phyloP scores from a whole-genome alignment of 92 coral and sea anemone genomes.

The Phenganax stokvisi region DNA sequence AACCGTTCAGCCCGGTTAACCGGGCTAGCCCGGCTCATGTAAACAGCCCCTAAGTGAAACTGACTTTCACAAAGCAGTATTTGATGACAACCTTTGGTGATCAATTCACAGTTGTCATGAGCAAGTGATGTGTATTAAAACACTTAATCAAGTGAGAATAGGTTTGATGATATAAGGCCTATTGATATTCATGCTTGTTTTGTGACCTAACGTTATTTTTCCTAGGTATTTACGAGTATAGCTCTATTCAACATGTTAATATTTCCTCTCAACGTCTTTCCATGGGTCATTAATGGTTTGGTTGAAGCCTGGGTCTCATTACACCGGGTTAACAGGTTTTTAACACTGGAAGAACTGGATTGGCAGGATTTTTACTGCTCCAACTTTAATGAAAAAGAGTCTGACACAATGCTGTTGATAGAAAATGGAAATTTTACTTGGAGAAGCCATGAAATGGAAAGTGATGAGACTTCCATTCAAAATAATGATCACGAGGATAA shows the following conservation, averaged over 20 bases:
- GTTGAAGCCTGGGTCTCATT: conserved; percentile 99
- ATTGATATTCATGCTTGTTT: neutral
- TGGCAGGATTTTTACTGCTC: conserved; percentile 54
- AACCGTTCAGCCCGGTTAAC: no score
- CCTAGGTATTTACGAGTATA: conserved; percentile 92
- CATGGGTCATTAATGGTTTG: conserved; percentile 94
- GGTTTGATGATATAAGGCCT: no score
- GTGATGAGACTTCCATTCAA: neutral
- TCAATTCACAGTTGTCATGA: no score
- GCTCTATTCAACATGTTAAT: conserved; percentile 96
- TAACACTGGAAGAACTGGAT: conserved; percentile 70
- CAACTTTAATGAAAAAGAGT: neutral
- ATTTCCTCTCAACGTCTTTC: conserved; percentile 92
- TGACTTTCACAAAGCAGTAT: no score
- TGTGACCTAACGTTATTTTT: neutral
- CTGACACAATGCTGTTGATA: neutral
- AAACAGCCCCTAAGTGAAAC: neutral
- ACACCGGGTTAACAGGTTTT: conserved; percentile 78
- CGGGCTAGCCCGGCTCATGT: no score
- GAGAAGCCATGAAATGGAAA: neutral
- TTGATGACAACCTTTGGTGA: no score
- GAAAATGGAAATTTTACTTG: conserved; percentile 6
- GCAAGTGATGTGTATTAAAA: no score
- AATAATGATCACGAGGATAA: neutral
- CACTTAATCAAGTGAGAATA: no score